phyloP scores from a whole-genome alignment of 2,113 vertebrate genomes.

The Panthera leo region DNA sequence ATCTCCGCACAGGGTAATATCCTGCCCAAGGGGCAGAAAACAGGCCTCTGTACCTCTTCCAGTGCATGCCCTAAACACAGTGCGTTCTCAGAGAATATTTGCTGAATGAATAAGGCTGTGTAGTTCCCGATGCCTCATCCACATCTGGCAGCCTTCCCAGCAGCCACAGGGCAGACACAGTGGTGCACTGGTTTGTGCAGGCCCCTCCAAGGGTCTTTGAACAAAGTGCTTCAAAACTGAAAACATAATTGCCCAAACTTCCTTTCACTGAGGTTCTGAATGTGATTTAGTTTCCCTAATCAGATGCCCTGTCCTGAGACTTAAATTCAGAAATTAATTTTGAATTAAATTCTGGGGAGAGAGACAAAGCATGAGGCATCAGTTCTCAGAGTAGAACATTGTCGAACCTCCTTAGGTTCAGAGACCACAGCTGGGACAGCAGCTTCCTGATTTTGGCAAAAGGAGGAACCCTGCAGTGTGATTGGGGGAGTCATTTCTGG shows the following conservation, averaged over 20 bases:
- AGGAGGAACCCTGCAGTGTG: background rate
- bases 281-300: slow-evolving; percentile 8
- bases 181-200: background rate
- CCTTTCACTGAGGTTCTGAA: background rate
- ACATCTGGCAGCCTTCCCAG: background rate
- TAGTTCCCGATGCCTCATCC: background rate
- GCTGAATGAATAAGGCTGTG: background rate
- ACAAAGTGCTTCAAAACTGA: background rate
- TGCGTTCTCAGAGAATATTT: background rate
- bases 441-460: background rate
- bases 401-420: background rate
- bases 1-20: background rate
- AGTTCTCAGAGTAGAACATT: background rate
- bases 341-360: background rate
- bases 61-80: background rate
- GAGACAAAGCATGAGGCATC: background rate
- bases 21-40: background rate
- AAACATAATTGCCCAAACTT: background rate
- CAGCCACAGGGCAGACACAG: background rate
- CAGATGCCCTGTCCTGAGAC: background rate
- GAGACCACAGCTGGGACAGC: background rate
- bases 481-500: background rate
- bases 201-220: background rate
- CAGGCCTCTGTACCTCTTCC: background rate
- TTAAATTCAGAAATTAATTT: background rate